A percentile compares a stretch with the other conserved stretches of the same genome.
These are phyloP conservation scores for Macrosoma leucophasiata DNA, from an alignment of 2,888 invertebrate genomes.

Conservation along the genomic window DNA sequence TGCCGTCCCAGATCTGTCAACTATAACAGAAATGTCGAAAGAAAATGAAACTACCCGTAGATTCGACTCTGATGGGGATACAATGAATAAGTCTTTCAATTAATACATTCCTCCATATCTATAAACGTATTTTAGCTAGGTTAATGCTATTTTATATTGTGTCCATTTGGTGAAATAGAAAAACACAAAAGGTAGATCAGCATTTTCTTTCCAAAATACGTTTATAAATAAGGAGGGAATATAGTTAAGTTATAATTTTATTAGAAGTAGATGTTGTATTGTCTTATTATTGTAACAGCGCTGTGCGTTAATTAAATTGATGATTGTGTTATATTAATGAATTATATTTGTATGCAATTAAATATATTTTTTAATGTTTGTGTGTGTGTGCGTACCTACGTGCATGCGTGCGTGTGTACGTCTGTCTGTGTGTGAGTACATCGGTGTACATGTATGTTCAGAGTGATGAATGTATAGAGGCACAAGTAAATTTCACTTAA, in stretches of 20 bases:
- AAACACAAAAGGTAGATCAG: constrained; percentile 1
- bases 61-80: constrained; percentile 28
- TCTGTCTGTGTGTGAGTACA: background rate
- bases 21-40: constrained; percentile 57
- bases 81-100: no score
- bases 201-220: background rate
- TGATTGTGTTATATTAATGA: background rate
- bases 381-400: background rate
- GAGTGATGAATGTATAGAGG: no score
- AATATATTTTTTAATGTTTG: constrained; percentile 1
- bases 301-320: background rate
- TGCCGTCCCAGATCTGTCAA: constrained; percentile 57
- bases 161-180: no score
- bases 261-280: no score
- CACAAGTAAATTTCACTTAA: no score
- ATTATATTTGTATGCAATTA: background rate
- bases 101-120: no score
- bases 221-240: background rate
- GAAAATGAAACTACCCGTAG: constrained; percentile 33
- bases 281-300: no score
- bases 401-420: background rate
- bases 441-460: no score
- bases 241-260: background rate
- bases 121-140: no score
- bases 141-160: no score